Conservation (phyloP, 2,113 vertebrate genomes). For the Seriola dumerili region DNA sequence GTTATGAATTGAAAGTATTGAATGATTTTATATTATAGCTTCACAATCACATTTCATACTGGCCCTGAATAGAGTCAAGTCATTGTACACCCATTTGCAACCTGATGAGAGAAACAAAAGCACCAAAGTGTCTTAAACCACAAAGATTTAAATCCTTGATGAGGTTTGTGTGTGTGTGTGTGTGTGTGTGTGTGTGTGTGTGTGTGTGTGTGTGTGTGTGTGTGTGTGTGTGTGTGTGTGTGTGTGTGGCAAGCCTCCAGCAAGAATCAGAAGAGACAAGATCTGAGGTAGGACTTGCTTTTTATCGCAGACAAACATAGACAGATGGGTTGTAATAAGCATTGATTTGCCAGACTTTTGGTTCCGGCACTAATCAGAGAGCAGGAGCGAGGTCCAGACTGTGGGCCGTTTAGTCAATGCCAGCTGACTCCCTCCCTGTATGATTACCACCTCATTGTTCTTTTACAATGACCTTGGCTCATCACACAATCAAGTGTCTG, state of each 20-base stretch:
- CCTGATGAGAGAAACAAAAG: neutral
- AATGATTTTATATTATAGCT: conserved; percentile 19
- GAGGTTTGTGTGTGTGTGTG: neutral
- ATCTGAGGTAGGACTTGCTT: conserved; percentile 21
- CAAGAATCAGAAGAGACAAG: neutral
- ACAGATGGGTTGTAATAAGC: conserved; percentile 8
- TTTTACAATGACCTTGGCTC: conserved; percentile 61
- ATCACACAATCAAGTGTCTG: conserved; percentile 46
- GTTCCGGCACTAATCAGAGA: conserved; percentile 36
- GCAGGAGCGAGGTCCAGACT: conserved; percentile 16
- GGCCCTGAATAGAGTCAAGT: neutral
- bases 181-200: conserved; percentile 9
- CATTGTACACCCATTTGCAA: conserved; percentile 31
- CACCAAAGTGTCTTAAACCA: neutral
- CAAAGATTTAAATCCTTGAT: neutral
- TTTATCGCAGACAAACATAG: conserved; percentile 15
- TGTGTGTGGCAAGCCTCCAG: conserved; percentile 11
- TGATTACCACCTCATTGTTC: conserved; percentile 46
- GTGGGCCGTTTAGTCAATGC: neutral
- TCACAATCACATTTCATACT: neutral
- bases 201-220: conserved; percentile 9
- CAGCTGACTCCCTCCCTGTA: conserved; percentile 4
- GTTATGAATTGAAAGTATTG: neutral
- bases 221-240: neutral
- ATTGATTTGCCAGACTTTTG: conserved; percentile 27